phyloP scores from a whole-genome alignment of 1,140 invertebrate species.

The Hypsibius dujardini region DNA sequence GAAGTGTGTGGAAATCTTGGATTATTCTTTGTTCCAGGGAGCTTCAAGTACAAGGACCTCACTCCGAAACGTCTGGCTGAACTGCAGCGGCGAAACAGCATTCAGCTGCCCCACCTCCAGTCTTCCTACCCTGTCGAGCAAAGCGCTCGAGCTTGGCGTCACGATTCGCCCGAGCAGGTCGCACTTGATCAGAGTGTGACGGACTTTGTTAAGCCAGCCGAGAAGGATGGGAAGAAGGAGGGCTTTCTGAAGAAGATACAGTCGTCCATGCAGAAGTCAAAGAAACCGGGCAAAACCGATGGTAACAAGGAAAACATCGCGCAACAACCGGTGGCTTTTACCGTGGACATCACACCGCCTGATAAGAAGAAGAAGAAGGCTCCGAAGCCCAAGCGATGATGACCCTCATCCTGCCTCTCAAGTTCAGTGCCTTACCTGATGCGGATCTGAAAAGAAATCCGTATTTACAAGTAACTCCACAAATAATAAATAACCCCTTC shows the following conservation, averaged over 20 bases:
- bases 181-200: not conserved
- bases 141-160: not conserved
- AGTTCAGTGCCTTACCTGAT: too few relatives aligned
- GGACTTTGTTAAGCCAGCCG: not conserved
- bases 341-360: conserved; percentile 4
- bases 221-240: not conserved
- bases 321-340: not conserved
- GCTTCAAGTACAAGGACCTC: conserved; percentile 6
- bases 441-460: too few relatives aligned
- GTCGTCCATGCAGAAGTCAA: not conserved
- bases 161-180: not conserved
- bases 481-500: too few relatives aligned
- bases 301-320: not conserved
- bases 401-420: too few relatives aligned
- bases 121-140: conserved; percentile 4
- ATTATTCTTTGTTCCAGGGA: not conserved
- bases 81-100: not conserved
- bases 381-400: too few relatives aligned
- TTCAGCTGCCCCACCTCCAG: not conserved
- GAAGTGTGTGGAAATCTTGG: not conserved
- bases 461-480: too few relatives aligned
- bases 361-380: not conserved
- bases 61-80: not conserved
- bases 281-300: not conserved
- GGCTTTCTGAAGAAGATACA: not conserved